phyloP scores from a whole-genome alignment of 1,140 invertebrate species.

The Bombus sibiricus region DNA sequence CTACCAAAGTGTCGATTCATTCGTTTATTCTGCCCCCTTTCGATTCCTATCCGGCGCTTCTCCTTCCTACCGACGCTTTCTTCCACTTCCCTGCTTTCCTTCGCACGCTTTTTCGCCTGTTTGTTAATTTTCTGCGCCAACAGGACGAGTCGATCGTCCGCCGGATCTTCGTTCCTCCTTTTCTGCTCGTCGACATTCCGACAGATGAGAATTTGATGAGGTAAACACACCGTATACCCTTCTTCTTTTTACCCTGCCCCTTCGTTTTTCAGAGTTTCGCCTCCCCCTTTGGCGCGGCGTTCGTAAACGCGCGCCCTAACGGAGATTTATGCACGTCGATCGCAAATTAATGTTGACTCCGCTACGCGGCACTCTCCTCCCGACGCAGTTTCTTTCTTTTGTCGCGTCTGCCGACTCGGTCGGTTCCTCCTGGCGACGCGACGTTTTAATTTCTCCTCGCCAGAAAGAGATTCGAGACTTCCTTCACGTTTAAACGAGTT shows the following conservation, averaged over 20 bases:
- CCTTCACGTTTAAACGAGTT: neutral
- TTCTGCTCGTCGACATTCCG: constrained; percentile 9
- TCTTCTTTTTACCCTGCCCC: neutral
- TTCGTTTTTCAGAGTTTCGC: neutral
- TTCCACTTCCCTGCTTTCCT: constrained; percentile 20
- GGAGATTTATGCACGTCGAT: constrained; percentile 67
- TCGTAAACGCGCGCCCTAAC: constrained; percentile 39
- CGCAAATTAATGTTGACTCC: constrained; percentile 69
- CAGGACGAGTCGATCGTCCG: constrained; percentile 33
- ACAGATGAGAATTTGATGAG: constrained; percentile 70
- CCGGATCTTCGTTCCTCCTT: neutral
- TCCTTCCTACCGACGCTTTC: neutral
- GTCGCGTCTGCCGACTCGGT: neutral
- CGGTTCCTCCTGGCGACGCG: neutral
- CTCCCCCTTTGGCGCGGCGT: constrained; percentile 24
- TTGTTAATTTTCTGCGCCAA: constrained; percentile 65
- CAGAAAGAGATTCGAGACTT: neutral
- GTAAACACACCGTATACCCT: constrained; percentile 67
- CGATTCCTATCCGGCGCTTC: constrained; percentile 20
- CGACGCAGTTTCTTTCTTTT: neutral
- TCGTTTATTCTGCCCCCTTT: constrained; percentile 20
- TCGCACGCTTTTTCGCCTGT: constrained; percentile 42
- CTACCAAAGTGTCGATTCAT: constrained; percentile 24
- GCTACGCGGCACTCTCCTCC: neutral
- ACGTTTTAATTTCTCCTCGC: constrained; percentile 23